A percentile compares a stretch with the other conserved stretches of the same genome.
Evolutionary conservation across 64 coral and sea anemone genomes (phyloP).

Genomic region (Catalaphyllia jardinei): DNA sequence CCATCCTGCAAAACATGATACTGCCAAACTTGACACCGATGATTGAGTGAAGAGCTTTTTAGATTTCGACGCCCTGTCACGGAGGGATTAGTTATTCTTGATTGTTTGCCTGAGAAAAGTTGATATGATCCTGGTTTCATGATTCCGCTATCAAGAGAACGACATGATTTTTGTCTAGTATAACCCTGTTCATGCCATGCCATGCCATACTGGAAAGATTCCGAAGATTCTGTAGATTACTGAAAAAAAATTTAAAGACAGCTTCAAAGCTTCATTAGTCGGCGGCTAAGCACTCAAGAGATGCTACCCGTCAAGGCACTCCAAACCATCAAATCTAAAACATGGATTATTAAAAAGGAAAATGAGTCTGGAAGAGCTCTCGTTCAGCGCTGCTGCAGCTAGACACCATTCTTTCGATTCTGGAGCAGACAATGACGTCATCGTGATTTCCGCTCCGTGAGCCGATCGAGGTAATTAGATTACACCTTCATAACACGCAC

Average conservation of each 20-base stretch:
- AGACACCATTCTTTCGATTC: not conserved
- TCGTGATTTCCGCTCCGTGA: not conserved
- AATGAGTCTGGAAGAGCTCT: too few relatives aligned
- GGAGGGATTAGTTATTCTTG: not conserved
- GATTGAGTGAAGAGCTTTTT: not conserved
- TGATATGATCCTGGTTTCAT: not conserved
- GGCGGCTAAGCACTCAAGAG: too few relatives aligned
- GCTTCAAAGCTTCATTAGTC: too few relatives aligned
- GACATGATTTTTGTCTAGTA: not conserved
- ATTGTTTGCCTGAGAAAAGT: not conserved
- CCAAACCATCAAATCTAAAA: too few relatives aligned
- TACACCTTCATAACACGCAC: not conserved
- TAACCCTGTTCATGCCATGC: too few relatives aligned
- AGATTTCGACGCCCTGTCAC: conserved; percentile 5
- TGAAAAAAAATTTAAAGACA: too few relatives aligned
- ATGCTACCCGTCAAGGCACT: too few relatives aligned
- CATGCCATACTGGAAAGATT: too few relatives aligned
- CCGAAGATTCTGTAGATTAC: too few relatives aligned
- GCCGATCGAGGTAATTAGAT: not conserved
- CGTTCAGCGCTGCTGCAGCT: too few relatives aligned
- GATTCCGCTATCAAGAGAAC: not conserved
- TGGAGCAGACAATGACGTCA: not conserved
- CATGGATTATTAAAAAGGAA: too few relatives aligned
- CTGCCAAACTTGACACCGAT: not conserved
- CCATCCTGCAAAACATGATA: not conserved